A percentile compares a stretch with the other conserved stretches of the same genome.
Evolutionary conservation across 35 echinoderm and acorn worm species (phyloP).

Genomic region (Acanthaster planci): DNA sequence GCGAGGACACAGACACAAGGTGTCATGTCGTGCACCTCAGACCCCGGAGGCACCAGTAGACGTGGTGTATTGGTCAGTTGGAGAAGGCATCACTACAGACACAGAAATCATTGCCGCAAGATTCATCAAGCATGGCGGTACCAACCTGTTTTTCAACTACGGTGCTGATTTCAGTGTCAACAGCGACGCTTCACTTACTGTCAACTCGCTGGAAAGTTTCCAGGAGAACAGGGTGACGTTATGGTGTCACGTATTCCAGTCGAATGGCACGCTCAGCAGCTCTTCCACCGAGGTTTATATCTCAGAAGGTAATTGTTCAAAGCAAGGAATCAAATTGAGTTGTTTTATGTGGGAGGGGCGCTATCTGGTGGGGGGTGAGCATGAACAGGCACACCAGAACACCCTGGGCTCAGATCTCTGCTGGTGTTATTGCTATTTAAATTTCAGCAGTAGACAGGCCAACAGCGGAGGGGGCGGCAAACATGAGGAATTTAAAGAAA

Average conservation of each 20-base stretch:
- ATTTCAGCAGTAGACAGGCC: no score
- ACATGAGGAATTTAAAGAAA: no score
- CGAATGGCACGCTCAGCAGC: background rate
- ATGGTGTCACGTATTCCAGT: constrained; percentile 12
- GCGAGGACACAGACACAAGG: background rate
- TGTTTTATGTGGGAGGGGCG: no score
- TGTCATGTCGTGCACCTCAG: background rate
- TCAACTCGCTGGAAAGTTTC: background rate
- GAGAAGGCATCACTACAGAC: background rate
- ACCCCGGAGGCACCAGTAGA: background rate
- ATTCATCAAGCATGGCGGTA: background rate
- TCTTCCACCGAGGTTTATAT: background rate
- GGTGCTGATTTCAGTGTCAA: background rate
- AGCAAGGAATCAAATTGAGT: no score
- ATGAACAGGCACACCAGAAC: no score
- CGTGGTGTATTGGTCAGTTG: constrained; percentile 2
- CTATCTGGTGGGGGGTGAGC: no score
- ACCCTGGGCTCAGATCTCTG: no score
- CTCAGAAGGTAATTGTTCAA: no score
- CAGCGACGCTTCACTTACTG: background rate
- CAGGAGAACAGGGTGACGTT: background rate
- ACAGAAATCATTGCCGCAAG: background rate
- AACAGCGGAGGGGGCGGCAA: no score
- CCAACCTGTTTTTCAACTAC: background rate
- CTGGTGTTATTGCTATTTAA: no score